These are phyloP conservation scores for Tokudaia tokunoshimensis DNA, from an alignment of 2,797 vertebrate species.

Conservation along the genomic window DNA sequence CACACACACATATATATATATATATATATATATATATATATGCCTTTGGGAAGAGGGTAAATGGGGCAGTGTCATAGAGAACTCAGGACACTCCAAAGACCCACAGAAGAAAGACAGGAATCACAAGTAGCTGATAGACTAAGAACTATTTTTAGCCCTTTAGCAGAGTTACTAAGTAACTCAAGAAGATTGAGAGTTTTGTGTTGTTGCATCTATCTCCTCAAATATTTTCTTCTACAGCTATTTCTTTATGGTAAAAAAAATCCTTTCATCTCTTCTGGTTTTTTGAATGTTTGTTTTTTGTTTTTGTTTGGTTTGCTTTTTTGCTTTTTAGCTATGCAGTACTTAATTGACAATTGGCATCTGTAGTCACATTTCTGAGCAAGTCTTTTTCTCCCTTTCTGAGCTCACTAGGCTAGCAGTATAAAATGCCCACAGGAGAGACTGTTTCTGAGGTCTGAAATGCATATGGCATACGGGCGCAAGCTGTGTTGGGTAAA, in stretches of 20 bases:
- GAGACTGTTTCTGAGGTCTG: background rate
- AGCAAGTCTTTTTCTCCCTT: background rate
- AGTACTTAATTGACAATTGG: background rate
- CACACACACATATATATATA: background rate
- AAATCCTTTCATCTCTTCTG: background rate
- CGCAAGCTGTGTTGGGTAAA: background rate
- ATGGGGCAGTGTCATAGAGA: background rate
- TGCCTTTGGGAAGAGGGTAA: background rate
- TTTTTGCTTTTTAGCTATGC: background rate
- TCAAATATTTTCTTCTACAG: background rate
- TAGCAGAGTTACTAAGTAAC: background rate
- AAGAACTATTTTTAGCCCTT: conserved; percentile 6
- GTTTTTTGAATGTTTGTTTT: background rate
- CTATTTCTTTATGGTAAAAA: background rate
- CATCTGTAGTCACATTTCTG: background rate
- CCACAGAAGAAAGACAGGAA: background rate
- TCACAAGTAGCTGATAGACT: background rate
- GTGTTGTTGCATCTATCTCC: background rate
- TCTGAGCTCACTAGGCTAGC: background rate
- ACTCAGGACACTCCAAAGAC: background rate
- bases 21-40: background rate
- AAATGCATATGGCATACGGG: background rate
- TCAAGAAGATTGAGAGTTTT: background rate
- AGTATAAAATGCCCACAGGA: background rate
- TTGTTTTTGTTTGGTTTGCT: background rate